These are phyloP conservation scores for Gryllus bimaculatus DNA, from an alignment of 1,140 invertebrate genomes.

Conservation along the genomic window DNA sequence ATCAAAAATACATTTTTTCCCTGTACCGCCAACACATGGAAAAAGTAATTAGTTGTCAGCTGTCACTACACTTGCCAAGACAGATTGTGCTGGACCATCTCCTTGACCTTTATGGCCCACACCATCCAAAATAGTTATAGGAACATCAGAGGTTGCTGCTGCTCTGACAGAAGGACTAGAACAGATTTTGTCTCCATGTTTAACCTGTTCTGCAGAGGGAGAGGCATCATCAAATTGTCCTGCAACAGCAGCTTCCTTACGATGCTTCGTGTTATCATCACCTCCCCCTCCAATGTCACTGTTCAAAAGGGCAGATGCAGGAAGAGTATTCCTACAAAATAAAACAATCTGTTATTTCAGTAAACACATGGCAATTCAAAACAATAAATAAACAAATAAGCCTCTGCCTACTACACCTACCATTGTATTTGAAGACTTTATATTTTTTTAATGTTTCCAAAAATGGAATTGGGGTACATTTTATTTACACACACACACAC, in stretches of 20 bases:
- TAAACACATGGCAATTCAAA: too few relatives aligned
- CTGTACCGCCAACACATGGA: too few relatives aligned
- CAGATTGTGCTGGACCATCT: background rate
- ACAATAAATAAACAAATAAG: too few relatives aligned
- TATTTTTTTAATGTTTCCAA: too few relatives aligned
- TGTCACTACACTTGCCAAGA: too few relatives aligned
- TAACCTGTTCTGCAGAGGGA: background rate
- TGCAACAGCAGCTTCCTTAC: background rate
- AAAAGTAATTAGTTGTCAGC: too few relatives aligned
- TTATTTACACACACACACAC: too few relatives aligned
- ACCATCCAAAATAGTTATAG: background rate
- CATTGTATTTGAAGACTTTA: too few relatives aligned
- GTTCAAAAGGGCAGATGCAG: background rate
- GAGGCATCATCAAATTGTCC: background rate
- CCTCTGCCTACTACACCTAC: too few relatives aligned
- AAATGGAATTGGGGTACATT: too few relatives aligned
- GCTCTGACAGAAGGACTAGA: background rate
- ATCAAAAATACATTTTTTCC: too few relatives aligned
- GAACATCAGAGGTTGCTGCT: background rate
- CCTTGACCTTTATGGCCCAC: background rate
- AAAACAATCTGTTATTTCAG: background rate
- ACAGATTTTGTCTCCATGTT: background rate
- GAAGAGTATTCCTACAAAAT: background rate
- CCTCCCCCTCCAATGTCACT: background rate
- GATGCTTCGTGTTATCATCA: background rate